Base-by-base conservation (phyloP, 2,888 invertebrate species). In the Epistrophella euchroma region DNA sequence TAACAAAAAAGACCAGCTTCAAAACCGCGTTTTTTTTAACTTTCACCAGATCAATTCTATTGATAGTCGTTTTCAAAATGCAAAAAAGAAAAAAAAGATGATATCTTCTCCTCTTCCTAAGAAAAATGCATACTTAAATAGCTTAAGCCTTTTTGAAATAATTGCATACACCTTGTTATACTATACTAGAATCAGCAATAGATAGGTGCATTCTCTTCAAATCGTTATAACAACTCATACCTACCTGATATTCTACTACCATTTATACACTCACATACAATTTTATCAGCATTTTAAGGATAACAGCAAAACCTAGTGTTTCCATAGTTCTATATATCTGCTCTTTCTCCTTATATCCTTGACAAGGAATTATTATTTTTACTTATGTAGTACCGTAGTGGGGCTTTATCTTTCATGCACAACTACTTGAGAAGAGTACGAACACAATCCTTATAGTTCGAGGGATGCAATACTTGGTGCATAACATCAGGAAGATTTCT, bases 361-460 rank as follows among this genome's bases (percentile, higher is more conserved):
- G 70, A 79, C 71, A 84, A 68, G 45, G 71, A 84, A 75, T 84
- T 79, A 84, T 80, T 79, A 79, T 75, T 72, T 75, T 45, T 32
- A 68, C 45, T 72, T 22, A 28, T 22, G 72, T 52, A 66, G n/a
- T n/a, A n/a, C n/a, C n/a, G n/a, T n/a, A n/a, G 37, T 71, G 56
- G 64, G 55, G 70, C 50, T 74, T 74, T 79, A 84, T 79, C 74
- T 64, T 78, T 78, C 78, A 78, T 71, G 72, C 66, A 66, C 77
- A 77, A 62, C 60, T 62, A 55, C 56, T 60, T 43, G 40, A 50
- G 15, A 50, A 75, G 35, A 56, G 32, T 32, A 32, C 15, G 7
- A 0, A 10, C 19, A 9, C 37, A 11, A 7, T 22, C 35, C 17
- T 35, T 1, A 2, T 62, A n/a, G 4, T 19, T 43, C n/a, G n/a